These are phyloP conservation scores for Steinernema khuongi DNA, from an alignment of 1,140 invertebrate species.

Conservation along the genomic window DNA sequence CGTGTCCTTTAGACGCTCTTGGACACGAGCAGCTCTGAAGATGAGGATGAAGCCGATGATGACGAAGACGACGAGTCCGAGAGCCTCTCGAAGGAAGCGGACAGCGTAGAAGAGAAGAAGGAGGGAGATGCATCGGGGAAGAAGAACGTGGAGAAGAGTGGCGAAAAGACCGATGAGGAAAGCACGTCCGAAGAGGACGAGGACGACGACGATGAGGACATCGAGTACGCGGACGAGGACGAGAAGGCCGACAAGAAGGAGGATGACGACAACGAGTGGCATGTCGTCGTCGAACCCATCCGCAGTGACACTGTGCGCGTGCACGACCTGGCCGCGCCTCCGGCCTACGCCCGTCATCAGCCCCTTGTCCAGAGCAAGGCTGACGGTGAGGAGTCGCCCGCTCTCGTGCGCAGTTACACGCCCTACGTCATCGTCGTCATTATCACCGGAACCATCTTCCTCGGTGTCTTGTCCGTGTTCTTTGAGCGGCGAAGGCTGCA, in stretches of 20 bases:
- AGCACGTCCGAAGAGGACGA: slow-evolving; percentile 39
- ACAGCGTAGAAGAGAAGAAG: slow-evolving; percentile 28
- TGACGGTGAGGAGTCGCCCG: slow-evolving; percentile 15
- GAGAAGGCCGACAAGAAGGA: slow-evolving; percentile 36
- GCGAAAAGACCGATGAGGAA: slow-evolving; percentile 44
- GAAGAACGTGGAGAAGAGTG: slow-evolving; percentile 36
- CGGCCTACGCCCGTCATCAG: slow-evolving; percentile 42
- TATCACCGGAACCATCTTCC: slow-evolving; percentile 64
- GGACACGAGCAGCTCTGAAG: slow-evolving; percentile 37
- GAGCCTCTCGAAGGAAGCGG: slow-evolving; percentile 30
- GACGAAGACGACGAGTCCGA: slow-evolving; percentile 46
- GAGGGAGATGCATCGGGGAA: slow-evolving; percentile 28
- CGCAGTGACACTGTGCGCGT: slow-evolving; percentile 19
- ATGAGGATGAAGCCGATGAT: slow-evolving; percentile 48
- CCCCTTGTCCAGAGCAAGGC: slow-evolving; percentile 28
- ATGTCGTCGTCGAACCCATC: slow-evolving; percentile 47
- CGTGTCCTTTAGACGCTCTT: slow-evolving; percentile 20
- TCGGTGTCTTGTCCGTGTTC: slow-evolving; percentile 64
- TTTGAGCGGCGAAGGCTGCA: slow-evolving; percentile 61
- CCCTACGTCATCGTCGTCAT: slow-evolving; percentile 28
- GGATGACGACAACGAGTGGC: slow-evolving; percentile 48
- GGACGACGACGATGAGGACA: slow-evolving; percentile 27
- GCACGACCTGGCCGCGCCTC: slow-evolving; percentile 36
- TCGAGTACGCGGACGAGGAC: slow-evolving; percentile 34
- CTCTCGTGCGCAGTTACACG: neutral